A percentile compares a stretch with the other conserved stretches of the same genome.
Evolutionary conservation across 2,888 invertebrate genomes (phyloP).

Genomic region (Griposia aprilina): DNA sequence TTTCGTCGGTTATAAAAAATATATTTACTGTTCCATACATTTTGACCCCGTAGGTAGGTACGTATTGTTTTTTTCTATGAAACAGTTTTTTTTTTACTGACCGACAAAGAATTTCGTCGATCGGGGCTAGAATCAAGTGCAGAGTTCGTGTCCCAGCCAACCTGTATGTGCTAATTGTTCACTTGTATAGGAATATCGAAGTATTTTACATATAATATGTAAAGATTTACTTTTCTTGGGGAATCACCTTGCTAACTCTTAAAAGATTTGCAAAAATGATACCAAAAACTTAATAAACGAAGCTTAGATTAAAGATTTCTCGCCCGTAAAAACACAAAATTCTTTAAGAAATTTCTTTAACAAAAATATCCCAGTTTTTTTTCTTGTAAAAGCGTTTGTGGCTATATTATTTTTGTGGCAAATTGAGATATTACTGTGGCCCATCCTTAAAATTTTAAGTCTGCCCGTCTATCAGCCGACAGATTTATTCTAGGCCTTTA

Average conservation of each 20-base stretch:
- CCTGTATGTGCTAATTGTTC: too few species aligned
- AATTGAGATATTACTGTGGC: conserved; percentile 38
- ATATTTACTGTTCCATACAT: too few species aligned
- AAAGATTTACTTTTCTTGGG: neutral
- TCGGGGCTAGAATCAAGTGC: too few species aligned
- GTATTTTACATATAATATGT: neutral
- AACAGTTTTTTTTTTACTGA: too few species aligned
- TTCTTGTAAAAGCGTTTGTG: conserved; percentile 21
- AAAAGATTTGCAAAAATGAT: conserved; percentile 8
- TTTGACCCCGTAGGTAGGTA: too few species aligned
- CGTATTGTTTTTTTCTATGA: too few species aligned
- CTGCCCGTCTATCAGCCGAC: conserved; percentile 25
- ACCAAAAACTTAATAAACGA: conserved; percentile 25
- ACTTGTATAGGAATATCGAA: neutral
- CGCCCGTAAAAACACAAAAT: conserved; percentile 15
- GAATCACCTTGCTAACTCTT: neutral
- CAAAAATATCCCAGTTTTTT: conserved; percentile 11
- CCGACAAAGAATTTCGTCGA: too few species aligned
- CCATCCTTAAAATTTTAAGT: conserved; percentile 20
- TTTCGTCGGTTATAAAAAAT: too few species aligned
- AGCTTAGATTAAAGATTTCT: conserved; percentile 24
- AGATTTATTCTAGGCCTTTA: conserved; percentile 50
- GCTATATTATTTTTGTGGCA: conserved; percentile 32
- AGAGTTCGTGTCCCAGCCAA: too few species aligned
- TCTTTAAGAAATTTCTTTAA: conserved; percentile 4